phyloP scores from a whole-genome alignment of 1,140 invertebrate species.

The Diachasmimorpha longicaudata region DNA sequence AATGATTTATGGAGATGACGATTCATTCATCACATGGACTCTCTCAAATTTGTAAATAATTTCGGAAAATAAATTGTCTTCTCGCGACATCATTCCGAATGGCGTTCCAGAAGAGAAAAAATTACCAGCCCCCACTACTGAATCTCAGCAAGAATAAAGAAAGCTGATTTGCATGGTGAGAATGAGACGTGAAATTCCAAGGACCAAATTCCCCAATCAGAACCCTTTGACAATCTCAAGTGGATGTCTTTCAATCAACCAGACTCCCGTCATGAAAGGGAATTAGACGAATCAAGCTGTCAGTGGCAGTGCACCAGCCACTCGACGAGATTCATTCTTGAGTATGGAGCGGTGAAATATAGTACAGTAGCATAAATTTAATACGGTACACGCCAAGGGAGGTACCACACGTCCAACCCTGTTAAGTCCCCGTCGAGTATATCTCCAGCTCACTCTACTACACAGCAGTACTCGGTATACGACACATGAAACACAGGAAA shows the following conservation, averaged over 20 bases:
- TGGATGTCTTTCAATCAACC: neutral
- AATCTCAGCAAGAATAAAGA: no score
- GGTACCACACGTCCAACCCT: constrained; percentile 50
- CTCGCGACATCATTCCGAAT: no score
- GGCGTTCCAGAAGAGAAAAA: no score
- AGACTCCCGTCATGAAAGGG: neutral
- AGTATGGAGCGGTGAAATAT: neutral
- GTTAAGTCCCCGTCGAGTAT: constrained; percentile 36
- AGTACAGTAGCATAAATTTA: constrained; percentile 51
- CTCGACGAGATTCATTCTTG: neutral
- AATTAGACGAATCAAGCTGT: neutral
- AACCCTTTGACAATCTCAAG: no score
- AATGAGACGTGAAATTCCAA: no score
- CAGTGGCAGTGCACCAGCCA: neutral
- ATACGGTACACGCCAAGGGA: constrained; percentile 53
- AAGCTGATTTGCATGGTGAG: no score
- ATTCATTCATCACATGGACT: no score
- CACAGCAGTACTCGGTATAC: neutral
- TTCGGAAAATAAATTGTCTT: no score
- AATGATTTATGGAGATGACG: no score
- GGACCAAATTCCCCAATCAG: no score
- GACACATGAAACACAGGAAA: neutral
- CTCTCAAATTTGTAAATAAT: no score
- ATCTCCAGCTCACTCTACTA: constrained; percentile 17
- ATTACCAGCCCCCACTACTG: no score